Conservation (phyloP, 2,888 invertebrate genomes). For the Drosophila formosana region DNA sequence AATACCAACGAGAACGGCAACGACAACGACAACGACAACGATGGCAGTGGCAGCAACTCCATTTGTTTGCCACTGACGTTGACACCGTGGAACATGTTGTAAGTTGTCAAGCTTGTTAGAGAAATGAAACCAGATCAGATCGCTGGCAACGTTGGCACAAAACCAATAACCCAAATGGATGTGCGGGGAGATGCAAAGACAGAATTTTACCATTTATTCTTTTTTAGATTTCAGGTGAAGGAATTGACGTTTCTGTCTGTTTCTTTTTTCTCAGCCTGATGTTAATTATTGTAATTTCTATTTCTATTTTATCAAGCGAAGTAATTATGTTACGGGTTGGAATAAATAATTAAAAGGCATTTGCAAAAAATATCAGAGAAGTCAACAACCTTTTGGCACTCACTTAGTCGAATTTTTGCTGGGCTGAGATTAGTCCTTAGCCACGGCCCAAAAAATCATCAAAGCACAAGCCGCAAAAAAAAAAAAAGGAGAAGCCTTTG, state of each 20-base stretch:
- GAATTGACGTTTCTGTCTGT: too few relatives aligned
- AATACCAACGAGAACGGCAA: conserved; percentile 2
- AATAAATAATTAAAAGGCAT: conserved; percentile 14
- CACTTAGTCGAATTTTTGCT: not conserved
- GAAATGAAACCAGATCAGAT: conserved; percentile 44
- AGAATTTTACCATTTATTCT: not conserved
- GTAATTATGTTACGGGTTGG: conserved; percentile 7
- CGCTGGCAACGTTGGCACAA: conserved; percentile 16
- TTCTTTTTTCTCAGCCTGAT: not conserved
- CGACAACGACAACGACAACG: too few relatives aligned
- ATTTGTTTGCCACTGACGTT: conserved; percentile 41
- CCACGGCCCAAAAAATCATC: conserved; percentile 11
- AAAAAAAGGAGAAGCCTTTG: conserved; percentile 6
- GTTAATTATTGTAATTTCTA: conserved; percentile 8
- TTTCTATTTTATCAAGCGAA: not conserved
- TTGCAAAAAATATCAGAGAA: not conserved
- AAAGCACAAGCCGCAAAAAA: conserved; percentile 4
- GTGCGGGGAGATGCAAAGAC: not conserved
- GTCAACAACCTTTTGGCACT: conserved; percentile 10
- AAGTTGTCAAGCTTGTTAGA: conserved; percentile 42
- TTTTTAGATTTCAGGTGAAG: not conserved
- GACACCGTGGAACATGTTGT: conserved; percentile 42
- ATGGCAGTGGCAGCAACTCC: conserved; percentile 23
- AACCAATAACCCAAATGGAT: conserved; percentile 34
- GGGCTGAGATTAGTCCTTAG: conserved; percentile 5